Conservation (phyloP, 2,797 vertebrate genomes). For the Pangasius djambal region DNA sequence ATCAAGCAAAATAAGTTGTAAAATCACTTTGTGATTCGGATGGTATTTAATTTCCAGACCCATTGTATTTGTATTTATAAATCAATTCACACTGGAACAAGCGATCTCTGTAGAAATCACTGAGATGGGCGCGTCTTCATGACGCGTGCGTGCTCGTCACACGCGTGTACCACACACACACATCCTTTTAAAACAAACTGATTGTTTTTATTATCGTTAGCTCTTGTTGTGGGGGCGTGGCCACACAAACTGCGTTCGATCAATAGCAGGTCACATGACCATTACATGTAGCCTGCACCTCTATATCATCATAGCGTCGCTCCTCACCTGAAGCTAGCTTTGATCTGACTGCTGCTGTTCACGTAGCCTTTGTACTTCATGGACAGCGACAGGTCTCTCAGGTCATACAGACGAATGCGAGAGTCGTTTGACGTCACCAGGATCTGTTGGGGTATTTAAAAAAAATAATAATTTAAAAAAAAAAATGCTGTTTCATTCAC, state of each 20-base stretch:
- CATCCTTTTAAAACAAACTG: no score
- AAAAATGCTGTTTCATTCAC: not conserved
- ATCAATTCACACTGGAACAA: no score
- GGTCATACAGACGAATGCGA: conserved; percentile 93
- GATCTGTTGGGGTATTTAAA: conserved; percentile 76
- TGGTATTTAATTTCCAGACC: no score
- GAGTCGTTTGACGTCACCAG: conserved; percentile 98
- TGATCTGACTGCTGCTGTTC: conserved; percentile 99
- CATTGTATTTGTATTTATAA: no score
- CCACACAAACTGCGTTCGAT: not conserved
- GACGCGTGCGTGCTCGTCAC: no score
- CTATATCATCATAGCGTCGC: not conserved
- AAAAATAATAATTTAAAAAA: not conserved
- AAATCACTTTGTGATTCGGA: not conserved
- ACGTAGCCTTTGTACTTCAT: conserved; percentile 99
- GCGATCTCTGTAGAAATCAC: no score
- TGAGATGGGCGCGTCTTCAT: no score
- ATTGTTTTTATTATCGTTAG: no score
- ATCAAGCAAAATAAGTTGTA: not conserved
- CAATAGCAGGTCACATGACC: not conserved
- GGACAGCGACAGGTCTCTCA: conserved; percentile 96
- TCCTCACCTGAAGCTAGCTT: conserved; percentile 96
- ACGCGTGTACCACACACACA: no score
- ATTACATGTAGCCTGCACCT: not conserved
- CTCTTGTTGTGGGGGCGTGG: no score